Evolutionary conservation across 1,140 invertebrate species (phyloP), one percentile per base, ranked within the genome.

Genomic region (Luehdorfia chinensis): DNA sequence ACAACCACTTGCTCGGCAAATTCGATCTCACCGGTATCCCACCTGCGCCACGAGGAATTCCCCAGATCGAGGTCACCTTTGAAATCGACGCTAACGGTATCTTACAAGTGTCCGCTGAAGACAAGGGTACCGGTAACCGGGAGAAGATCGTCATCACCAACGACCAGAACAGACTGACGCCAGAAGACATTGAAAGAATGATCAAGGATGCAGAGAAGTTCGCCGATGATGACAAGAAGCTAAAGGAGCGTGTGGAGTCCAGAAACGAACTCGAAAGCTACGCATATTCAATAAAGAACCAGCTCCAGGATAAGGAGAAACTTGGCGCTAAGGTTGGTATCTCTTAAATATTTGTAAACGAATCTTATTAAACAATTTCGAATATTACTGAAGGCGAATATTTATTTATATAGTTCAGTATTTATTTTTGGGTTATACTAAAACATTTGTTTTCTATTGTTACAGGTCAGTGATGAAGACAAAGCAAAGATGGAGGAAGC

Each of bases 11-110:
- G 39, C 89, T 99, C 18, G 97, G 97, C 50, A 99, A 99, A 87
- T 99, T 99, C 84, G 98, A 99, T 84, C 87, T 99, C 15, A 99
- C 97, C 52, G 98, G 97, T 36, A 98, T 99, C 58, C 98, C 98
- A 55, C 97, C 97, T 25, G 97, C 98, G 32, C 97, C 97, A 2
- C 90, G 98, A 75, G 98, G 98, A 50, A 97, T 99, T 28, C 97
- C 98, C n/a, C 97, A 99, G 87, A 99, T 99, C 75, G 97, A 99
- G 87, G 97, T 99, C 1, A 99, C 97, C 0, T 99, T 99, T 74
- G 98, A 99, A 88, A 99, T 99, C 66, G 98, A 99, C 72, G 98
- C 97, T 27, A 99, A 99, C 75, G 98, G 98, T 88, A 99, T 99
- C 71, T 88, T 99, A 5, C 94, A 95, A 87, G 96, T 98, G 55